Base-by-base conservation (phyloP, 2,888 invertebrate species). In the Pristionchus entomophagus region DNA sequence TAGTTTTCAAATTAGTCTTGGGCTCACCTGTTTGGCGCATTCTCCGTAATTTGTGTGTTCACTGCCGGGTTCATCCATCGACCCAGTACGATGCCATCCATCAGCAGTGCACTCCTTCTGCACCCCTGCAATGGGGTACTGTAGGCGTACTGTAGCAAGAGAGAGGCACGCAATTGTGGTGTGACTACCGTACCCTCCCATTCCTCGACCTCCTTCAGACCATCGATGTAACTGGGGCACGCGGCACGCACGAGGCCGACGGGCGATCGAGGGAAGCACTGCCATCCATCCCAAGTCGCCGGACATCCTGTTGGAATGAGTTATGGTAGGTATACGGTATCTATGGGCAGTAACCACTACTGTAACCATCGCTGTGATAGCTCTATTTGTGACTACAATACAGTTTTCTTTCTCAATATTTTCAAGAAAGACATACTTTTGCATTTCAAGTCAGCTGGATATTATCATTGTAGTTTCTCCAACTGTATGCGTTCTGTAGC, bases 241-340 rank as follows among this genome's bases (percentile, higher is more conserved):
- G 32, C 49, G 29, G 78, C 78, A 8, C 51, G 17, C 22, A 81
- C 56, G 12, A 14, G 29, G 19, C 81, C 81, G 10, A 56, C 38
- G 5, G 35, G 35, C n/a, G 81, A 56, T 26, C 56, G 32, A 12
- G 88, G 88, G 86, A 92, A 93, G 86, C 93, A 93, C 51, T 92
- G 90, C 93, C 93, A 93, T 29, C 93, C 93, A 83, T 93, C 93
- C 93, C 93, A 93, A 6, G 92, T 92, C n/a, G 92, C 89, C 0
- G 92, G 91, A 87, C 93, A 93, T 6, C 85, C 87, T 59, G n/a
- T n/a, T n/a, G 81, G 17, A 38, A 29, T 51, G 73, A 17, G 29
- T 26, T 78, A 51, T 49, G 3, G 29, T 65, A 56, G 22, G 17
- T 10, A 22, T 65, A 29, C 35, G n/a, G n/a, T n/a, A n/a, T n/a